phyloP scores from a whole-genome alignment of 2,797 vertebrate genomes.

The Mormyrops attenuatus region DNA sequence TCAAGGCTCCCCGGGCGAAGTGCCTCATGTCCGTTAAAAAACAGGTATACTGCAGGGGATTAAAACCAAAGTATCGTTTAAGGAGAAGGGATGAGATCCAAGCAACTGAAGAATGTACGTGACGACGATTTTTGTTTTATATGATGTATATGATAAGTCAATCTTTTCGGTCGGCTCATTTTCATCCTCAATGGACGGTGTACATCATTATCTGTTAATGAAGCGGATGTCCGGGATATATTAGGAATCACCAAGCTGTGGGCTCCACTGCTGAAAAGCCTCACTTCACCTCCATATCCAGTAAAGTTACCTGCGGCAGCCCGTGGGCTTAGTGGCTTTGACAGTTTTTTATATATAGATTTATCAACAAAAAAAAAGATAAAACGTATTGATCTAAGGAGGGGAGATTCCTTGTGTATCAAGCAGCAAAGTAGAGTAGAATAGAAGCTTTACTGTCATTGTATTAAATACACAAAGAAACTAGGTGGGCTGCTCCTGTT shows the following conservation, averaged over 20 bases:
- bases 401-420: not conserved
- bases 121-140: not conserved
- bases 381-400: not conserved
- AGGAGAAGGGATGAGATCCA: not conserved
- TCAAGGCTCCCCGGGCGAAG: slow-evolving; percentile 61
- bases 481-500: too few species aligned
- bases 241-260: not conserved
- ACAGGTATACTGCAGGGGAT: not conserved
- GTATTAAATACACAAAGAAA: too few species aligned
- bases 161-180: not conserved
- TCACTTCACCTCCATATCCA: not conserved
- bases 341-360: not conserved
- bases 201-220: not conserved
- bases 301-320: not conserved
- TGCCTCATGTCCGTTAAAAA: slow-evolving; percentile 16
- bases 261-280: not conserved
- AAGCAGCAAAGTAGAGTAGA: not conserved
- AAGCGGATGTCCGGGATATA: not conserved
- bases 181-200: not conserved
- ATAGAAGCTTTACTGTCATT: too few species aligned
- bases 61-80: not conserved
- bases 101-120: not conserved
- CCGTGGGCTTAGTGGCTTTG: not conserved
- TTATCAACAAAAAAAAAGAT: not conserved
- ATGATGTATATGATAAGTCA: not conserved